These are phyloP conservation scores for Gari tellinella DNA, from an alignment of 2,888 invertebrate species.

Conservation along the genomic window DNA sequence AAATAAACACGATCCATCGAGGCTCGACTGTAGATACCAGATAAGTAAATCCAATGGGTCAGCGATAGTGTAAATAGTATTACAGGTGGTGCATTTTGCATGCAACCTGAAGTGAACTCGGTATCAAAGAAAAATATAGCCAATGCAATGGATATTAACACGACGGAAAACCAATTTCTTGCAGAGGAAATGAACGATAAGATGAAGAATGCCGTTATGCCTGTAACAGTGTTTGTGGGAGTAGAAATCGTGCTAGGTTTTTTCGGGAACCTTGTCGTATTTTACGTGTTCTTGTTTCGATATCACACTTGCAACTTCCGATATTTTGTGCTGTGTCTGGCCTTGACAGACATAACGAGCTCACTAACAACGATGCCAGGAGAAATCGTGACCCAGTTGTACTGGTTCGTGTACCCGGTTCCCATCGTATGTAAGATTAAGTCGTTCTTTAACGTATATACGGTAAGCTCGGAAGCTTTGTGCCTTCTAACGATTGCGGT, in stretches of 20 bases:
- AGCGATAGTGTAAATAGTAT: no score
- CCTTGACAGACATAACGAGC: conserved; percentile 24
- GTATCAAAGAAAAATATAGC: no score
- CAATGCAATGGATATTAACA: no score
- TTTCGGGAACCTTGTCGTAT: conserved; percentile 30
- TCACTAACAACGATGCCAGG: conserved; percentile 36
- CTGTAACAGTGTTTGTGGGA: conserved; percentile 24
- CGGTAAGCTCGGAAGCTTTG: conserved; percentile 20
- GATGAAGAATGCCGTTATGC: conserved; percentile 8
- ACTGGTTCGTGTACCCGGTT: conserved; percentile 32
- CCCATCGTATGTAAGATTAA: conserved; percentile 21
- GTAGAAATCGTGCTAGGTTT: conserved; percentile 17
- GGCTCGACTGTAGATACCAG: no score
- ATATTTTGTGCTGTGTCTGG: conserved; percentile 38
- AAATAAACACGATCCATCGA: no score
- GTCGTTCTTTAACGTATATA: conserved; percentile 42
- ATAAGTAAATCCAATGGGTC: no score
- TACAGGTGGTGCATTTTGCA: no score
- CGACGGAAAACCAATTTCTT: no score
- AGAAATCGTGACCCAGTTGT: conserved; percentile 34
- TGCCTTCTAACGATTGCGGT: conserved; percentile 28
- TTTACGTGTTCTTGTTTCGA: conserved; percentile 22
- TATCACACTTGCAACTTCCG: conserved; percentile 37
- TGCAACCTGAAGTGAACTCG: no score
- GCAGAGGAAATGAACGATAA: conserved; percentile 7